Conservation (phyloP, 2,888 invertebrate genomes). For the Pycnomerus fuliginosus region DNA sequence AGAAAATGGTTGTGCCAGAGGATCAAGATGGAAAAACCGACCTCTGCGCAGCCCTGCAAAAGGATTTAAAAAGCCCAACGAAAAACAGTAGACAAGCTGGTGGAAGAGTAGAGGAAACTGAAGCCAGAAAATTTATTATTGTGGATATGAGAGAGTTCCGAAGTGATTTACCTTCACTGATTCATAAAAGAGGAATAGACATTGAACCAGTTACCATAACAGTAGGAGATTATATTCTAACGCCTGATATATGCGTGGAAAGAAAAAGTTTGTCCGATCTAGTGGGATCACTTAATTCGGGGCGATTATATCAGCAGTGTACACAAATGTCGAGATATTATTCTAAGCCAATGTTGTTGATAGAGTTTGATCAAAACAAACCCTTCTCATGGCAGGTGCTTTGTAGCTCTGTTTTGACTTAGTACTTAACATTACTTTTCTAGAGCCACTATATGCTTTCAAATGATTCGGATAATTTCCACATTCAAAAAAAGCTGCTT, state of each 20-base stretch:
- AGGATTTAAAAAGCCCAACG: constrained; percentile 35
- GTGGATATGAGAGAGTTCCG: constrained; percentile 99
- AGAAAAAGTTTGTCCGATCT: constrained; percentile 95
- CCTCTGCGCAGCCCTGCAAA: constrained; percentile 55
- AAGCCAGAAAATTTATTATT: constrained; percentile 57
- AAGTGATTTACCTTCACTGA: constrained; percentile 90
- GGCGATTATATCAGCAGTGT: constrained; percentile 93
- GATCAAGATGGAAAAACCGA: constrained; percentile 86
- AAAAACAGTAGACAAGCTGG: constrained; percentile 66
- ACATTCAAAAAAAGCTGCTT: constrained; percentile 84
- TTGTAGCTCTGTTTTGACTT: background rate
- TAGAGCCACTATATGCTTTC: constrained; percentile 80
- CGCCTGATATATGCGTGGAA: constrained; percentile 95
- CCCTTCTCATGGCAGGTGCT: constrained; percentile 83
- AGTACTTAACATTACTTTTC: constrained; percentile 32
- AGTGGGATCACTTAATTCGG: constrained; percentile 92
- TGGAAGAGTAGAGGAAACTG: constrained; percentile 31
- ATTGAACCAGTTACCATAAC: constrained; percentile 86
- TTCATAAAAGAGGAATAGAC: constrained; percentile 90
- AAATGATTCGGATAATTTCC: constrained; percentile 71
- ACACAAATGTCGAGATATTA: constrained; percentile 91
- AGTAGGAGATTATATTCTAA: constrained; percentile 96
- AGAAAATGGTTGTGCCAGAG: constrained; percentile 84
- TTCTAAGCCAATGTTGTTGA: constrained; percentile 83
- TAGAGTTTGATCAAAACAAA: constrained; percentile 95